Conservation (phyloP, 2,888 invertebrate genomes). For the Spialia ferax region DNA sequence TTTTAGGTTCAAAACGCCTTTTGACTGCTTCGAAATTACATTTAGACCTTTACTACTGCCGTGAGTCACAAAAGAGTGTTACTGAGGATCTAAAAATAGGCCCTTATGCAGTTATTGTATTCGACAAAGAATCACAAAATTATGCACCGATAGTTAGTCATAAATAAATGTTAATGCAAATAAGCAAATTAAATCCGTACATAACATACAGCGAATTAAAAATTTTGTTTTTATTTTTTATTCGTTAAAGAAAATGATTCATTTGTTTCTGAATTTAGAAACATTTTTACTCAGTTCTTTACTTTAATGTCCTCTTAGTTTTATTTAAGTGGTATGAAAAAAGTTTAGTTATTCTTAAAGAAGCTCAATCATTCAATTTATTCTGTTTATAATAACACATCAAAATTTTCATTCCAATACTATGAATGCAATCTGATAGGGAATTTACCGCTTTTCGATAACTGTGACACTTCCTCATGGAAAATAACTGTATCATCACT, state of each 20-base stretch:
- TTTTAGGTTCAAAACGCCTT: slow-evolving; percentile 55
- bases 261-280: not conserved
- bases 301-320: too few species aligned
- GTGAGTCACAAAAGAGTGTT: slow-evolving; percentile 72
- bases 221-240: too few species aligned
- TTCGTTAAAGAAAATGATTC: too few species aligned
- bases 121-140: slow-evolving; percentile 33
- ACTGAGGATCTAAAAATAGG: slow-evolving; percentile 72
- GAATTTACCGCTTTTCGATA: slow-evolving; percentile 31
- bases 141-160: slow-evolving; percentile 26
- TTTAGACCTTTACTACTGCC: slow-evolving; percentile 68
- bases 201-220: too few species aligned
- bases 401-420: not conserved
- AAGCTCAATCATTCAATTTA: not conserved
- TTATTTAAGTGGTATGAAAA: not conserved
- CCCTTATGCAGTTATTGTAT: slow-evolving; percentile 45
- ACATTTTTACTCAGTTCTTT: not conserved
- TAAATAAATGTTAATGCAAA: not conserved
- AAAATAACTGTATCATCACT: slow-evolving; percentile 31
- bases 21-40: slow-evolving; percentile 58
- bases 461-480: slow-evolving; percentile 19
- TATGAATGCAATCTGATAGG: not conserved
- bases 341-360: not conserved
- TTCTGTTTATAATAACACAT: not conserved
- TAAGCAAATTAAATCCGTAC: too few species aligned